Percentiles rank a stretch among this genome's conserved stretches.
These are phyloP conservation scores for Leucopsar rothschildi DNA, from an alignment of 2,113 vertebrate species.

Conservation along the genomic window DNA sequence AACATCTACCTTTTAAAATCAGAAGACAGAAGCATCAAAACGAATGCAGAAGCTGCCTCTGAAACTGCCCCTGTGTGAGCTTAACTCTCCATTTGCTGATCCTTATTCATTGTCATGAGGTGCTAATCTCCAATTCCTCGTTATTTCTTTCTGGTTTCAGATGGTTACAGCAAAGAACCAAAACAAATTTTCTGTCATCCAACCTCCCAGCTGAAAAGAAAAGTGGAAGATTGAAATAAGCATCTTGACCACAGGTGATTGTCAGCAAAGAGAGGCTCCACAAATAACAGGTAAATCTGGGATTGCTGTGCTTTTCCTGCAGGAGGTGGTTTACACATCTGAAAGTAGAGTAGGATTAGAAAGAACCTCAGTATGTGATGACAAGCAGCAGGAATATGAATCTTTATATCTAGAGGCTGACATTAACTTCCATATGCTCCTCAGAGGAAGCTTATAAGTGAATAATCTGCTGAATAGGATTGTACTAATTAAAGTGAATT, in stretches of 20 bases:
- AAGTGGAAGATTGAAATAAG: not conserved
- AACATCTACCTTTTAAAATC: not conserved
- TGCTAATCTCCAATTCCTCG: not conserved
- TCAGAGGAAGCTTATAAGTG: not conserved
- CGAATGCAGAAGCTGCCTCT: not conserved
- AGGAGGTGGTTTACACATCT: not conserved
- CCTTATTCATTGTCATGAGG: not conserved
- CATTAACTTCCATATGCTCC: not conserved
- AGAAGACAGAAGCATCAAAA: not conserved
- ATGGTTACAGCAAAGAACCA: not conserved
- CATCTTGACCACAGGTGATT: not conserved
- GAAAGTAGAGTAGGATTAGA: not conserved
- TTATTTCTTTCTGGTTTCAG: not conserved
- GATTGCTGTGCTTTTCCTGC: rapidly evolving
- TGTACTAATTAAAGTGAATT: not conserved
- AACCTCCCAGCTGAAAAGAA: not conserved
- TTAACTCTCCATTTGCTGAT: not conserved
- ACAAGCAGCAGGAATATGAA: not conserved
- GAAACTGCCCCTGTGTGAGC: not conserved
- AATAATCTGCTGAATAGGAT: not conserved
- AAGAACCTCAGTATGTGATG: not conserved
- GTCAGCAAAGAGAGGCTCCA: not conserved
- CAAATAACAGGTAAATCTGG: not conserved
- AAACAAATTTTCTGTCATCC: not conserved
- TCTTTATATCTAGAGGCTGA: not conserved